A percentile compares a stretch with the other conserved stretches of the same genome.
Conservation (phyloP, 2,113 vertebrate genomes). For the Scolopax mira region DNA sequence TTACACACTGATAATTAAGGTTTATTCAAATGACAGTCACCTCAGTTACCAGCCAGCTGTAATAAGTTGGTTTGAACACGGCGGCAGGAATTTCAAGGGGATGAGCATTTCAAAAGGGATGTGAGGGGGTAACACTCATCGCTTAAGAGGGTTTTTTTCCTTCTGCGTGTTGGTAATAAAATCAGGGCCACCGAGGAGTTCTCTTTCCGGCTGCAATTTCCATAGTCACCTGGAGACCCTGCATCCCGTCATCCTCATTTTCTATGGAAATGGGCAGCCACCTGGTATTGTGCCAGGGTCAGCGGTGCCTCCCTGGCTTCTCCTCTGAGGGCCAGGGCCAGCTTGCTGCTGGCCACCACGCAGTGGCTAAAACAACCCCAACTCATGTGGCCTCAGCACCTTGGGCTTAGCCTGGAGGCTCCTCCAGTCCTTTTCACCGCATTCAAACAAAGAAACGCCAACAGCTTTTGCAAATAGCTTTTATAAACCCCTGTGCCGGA, state of each 20-base stretch:
- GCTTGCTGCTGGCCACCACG: accelerated
- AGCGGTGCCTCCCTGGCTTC: accelerated
- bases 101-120: background rate
- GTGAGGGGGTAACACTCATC: background rate
- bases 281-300: background rate
- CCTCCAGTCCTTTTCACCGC: background rate
- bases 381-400: background rate
- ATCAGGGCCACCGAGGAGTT: background rate
- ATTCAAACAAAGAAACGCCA: background rate
- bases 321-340: background rate
- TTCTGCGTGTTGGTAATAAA: background rate
- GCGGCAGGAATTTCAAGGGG: conserved; percentile 2
- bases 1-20: conserved; percentile 8
- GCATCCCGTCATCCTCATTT: background rate
- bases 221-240: background rate
- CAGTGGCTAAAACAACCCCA: accelerated
- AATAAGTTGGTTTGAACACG: background rate
- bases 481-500: background rate
- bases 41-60: background rate
- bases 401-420: background rate
- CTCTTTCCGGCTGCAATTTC: background rate
- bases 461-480: background rate
- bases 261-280: background rate
- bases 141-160: background rate
- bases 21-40: background rate